Evolutionary conservation across 1,140 invertebrate genomes (phyloP), one percentile per base, ranked within the genome.

Genomic region (Oppia nitens): DNA sequence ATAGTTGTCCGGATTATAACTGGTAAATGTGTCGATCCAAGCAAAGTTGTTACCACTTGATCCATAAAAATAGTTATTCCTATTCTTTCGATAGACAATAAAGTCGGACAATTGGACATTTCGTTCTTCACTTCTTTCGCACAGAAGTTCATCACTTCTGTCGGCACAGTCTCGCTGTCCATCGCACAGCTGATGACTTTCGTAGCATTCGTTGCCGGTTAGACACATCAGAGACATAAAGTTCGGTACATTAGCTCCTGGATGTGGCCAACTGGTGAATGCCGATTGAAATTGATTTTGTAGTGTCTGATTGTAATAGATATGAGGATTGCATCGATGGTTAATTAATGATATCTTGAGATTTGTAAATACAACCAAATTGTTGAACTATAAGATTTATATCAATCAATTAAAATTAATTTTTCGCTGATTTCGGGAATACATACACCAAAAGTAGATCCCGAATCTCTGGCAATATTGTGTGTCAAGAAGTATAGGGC

Each of bases 321-420:
- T 6, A 40, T 6, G 6, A 9, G 32, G 32, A 40, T 40, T 40
- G 32, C 32, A 40, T 40, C 32, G 6, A 40, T 40, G 6, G 17
- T 40, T 9, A 9, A 40, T 50, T 21, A 64, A 59, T 1, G 65
- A 70, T 21, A 77, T 58, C 11, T 59, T 47, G 0, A 67, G 65
- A 66, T 76, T 71, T 1, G 73, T 70, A 60, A 77, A 72, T 0
- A 76, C 60, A n/a, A 72, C 45, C 1, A 77, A 60, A 25, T 69
- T 71, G 27, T 69, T 66, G 23, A 68, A 65, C 63, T 64, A 56
- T 47, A 61, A 58, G n/a, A n/a, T n/a, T n/a, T n/a, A 51, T 28
- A 23, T 53, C 27, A 3, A 32, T 25, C 48, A 23, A 59, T 29
- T 23, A 14, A 6, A 49, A 57, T 49, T 20, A 48, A 17, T 40